phyloP scores from a whole-genome alignment of 2,797 vertebrate genomes.

The Cossypha heuglini region DNA sequence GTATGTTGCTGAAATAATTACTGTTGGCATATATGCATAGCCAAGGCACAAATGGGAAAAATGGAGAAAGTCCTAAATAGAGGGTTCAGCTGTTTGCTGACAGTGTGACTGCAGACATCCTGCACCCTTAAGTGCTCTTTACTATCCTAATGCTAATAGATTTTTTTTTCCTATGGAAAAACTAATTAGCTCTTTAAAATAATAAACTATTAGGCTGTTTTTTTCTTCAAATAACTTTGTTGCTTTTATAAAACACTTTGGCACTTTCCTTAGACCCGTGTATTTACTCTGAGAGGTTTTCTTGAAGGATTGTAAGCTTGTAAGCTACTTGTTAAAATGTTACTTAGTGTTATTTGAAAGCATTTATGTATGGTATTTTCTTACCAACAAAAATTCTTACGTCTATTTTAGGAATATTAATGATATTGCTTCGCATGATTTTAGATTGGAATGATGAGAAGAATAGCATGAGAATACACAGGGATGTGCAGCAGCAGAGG shows the following conservation, averaged over 20 bases:
- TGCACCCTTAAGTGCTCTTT: background rate
- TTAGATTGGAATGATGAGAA: background rate
- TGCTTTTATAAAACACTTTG: background rate
- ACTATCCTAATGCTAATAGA: background rate
- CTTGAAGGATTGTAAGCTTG: background rate
- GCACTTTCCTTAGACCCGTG: background rate
- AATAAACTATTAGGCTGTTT: background rate
- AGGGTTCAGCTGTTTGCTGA: background rate
- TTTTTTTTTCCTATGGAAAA: background rate
- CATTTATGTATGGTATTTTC: background rate
- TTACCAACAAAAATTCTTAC: background rate
- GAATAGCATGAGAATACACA: fast-evolving
- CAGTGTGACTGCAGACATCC: background rate
- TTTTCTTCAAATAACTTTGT: background rate
- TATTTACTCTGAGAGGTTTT: background rate
- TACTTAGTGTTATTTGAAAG: background rate
- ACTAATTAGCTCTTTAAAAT: background rate
- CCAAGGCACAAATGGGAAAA: conserved; percentile 6
- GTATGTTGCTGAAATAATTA: background rate
- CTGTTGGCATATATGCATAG: background rate
- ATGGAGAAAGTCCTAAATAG: background rate
- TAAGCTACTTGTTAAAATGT: background rate
- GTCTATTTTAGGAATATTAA: background rate
- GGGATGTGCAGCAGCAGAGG: background rate
- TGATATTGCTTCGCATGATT: background rate